phyloP scores from a whole-genome alignment of 2,113 vertebrate genomes.

The Lasiurus borealis region DNA sequence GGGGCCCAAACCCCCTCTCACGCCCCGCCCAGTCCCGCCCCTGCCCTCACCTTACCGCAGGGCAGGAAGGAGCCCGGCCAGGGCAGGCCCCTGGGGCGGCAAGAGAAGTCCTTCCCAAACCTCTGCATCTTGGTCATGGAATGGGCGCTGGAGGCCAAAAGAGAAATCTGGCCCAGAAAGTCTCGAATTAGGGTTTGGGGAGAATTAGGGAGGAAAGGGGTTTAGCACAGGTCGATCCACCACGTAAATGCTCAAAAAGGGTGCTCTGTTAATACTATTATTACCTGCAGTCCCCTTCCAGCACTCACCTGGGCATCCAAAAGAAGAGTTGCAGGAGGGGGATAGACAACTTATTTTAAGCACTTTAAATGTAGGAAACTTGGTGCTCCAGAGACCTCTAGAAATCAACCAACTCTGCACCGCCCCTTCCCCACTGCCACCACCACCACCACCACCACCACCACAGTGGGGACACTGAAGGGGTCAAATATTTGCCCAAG shows the following conservation, averaged over 20 bases:
- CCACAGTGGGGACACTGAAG: neutral
- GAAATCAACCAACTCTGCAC: neutral
- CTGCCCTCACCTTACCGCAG: neutral
- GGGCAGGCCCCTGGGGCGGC: neutral
- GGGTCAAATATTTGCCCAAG: neutral
- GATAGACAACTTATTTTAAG: neutral
- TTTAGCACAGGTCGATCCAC: neutral
- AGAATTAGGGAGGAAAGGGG: neutral
- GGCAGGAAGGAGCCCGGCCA: conserved; percentile 49
- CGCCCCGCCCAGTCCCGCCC: neutral
- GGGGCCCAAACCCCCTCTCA: neutral
- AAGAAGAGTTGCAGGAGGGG: neutral
- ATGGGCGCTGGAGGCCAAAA: neutral
- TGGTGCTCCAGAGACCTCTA: neutral
- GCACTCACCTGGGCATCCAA: neutral
- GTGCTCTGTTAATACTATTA: neutral
- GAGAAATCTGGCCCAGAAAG: no score
- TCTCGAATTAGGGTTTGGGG: no score
- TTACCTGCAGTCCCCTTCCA: neutral
- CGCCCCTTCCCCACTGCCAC: neutral
- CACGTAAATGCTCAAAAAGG: neutral
- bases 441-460: no score
- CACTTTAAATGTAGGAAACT: neutral
- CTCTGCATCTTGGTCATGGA: neutral
- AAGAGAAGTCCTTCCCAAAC: rapidly evolving